Percentiles rank a stretch among this genome's conserved stretches.
These are phyloP conservation scores for Mormyrus hasselquistii DNA, from an alignment of 2,797 vertebrate species.

Conservation along the genomic window DNA sequence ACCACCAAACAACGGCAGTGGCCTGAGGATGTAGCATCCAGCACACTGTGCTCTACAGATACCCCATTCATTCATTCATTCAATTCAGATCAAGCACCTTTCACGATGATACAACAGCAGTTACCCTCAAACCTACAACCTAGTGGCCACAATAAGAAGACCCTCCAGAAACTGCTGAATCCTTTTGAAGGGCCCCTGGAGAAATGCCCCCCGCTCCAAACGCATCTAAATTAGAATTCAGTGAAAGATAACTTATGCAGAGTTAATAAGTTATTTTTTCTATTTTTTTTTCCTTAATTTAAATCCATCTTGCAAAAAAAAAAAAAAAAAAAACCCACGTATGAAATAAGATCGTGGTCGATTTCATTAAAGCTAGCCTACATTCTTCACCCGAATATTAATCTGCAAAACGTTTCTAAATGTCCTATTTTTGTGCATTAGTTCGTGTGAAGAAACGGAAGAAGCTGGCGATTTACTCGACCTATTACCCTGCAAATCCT, in stretches of 20 bases:
- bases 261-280: conserved; percentile 11
- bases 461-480: background rate
- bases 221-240: conserved; percentile 18
- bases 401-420: conserved; percentile 17
- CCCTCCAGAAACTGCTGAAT: background rate
- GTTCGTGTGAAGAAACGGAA: conserved; percentile 8
- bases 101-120: background rate
- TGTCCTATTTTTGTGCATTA: conserved; percentile 21
- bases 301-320: conserved; percentile 19
- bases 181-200: background rate
- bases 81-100: background rate
- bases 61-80: background rate
- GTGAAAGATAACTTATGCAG: conserved; percentile 18
- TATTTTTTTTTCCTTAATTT: conserved; percentile 24
- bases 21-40: background rate
- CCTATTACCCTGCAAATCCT: conserved; percentile 8
- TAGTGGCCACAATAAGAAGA: background rate
- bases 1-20: background rate
- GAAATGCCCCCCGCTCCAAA: background rate
- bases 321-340: conserved; percentile 9
- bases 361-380: conserved; percentile 28
- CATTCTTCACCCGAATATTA: conserved; percentile 19
- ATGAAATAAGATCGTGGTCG: conserved; percentile 23
- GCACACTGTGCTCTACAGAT: background rate
- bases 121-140: background rate